Percentiles rank a stretch among this genome's conserved stretches.
These are phyloP conservation scores for Pherbina coryleti DNA, from an alignment of 2,888 invertebrate genomes.

Conservation along the genomic window DNA sequence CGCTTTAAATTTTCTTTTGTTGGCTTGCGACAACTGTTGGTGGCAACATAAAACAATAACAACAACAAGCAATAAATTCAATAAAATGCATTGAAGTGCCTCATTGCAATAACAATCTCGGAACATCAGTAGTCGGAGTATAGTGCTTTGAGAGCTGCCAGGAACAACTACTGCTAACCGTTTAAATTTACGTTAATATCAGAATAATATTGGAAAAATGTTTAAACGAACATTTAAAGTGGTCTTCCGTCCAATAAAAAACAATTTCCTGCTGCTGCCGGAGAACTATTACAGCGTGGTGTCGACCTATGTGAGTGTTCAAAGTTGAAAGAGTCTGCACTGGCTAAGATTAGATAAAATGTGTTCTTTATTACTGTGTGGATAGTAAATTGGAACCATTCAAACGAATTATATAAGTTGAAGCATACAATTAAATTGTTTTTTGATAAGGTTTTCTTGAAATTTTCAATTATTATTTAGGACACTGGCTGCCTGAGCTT, in stretches of 20 bases:
- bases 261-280: slow-evolving; percentile 66
- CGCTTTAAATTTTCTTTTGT: background rate
- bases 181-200: background rate
- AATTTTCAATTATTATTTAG: slow-evolving; percentile 49
- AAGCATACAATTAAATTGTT: too few relatives aligned
- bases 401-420: too few relatives aligned
- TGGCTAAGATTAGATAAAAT: slow-evolving; percentile 55
- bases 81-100: slow-evolving; percentile 29
- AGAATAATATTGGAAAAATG: slow-evolving; percentile 53
- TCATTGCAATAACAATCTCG: background rate
- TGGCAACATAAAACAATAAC: background rate
- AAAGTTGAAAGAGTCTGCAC: background rate
- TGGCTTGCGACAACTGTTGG: background rate
- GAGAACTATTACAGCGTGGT: slow-evolving; percentile 67
- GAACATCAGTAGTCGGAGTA: background rate
- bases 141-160: background rate
- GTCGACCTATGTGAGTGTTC: slow-evolving; percentile 68
- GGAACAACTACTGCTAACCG: background rate
- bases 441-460: too few relatives aligned
- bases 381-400: too few relatives aligned
- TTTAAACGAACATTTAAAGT: slow-evolving; percentile 69
- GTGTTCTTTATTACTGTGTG: background rate
- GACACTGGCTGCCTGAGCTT: slow-evolving; percentile 68
- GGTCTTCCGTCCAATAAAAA: slow-evolving; percentile 66
- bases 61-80: background rate